Base-by-base conservation (phyloP, 35 echinoderm and acorn worm species). In the Strongylocentrotus purpuratus region DNA sequence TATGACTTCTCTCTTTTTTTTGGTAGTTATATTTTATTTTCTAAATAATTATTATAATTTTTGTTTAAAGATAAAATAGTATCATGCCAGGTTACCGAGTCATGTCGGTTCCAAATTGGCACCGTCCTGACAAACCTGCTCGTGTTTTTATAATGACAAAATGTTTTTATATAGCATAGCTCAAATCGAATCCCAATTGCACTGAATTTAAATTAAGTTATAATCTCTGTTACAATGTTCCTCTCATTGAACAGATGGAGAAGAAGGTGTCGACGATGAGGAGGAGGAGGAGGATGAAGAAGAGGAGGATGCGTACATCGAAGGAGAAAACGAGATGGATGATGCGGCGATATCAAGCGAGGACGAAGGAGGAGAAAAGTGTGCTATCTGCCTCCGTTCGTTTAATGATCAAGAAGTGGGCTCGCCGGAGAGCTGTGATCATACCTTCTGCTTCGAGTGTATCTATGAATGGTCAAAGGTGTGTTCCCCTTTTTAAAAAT, bases 401-500 rank as follows among this genome's bases (percentile, higher is more conserved):
- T 97, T 99, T 85, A 22, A 48, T 13, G 97, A 97, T 18, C 96
- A 99, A 89, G 98, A 99, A 18, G 94, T 99, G 9, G 98, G 98
- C 33, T 94, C 94, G 12, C 98, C 98, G 22, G 98, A 99, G 89
- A 97, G 98, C 95, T 99, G 98, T 95, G 98, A 99, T 92, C 98
- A 99, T 48, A 96, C 90, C 0, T 99, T 99, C 55, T 99, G 98
- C 78, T 94, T 99, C 45, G 98, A 99, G 28, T 99, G 98, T 60
- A 97, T 99, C 87, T 95, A 91, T 91, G 98, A 99, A 97, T 99
- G 98, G 98, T 94, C 96, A 32, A 97, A 97, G 98, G 98, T 99
- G 87, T 31, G 85, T 28, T 78, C 20, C 1, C 5, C n/a, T 13
- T 55, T 55, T 2, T 55, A 10, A 7, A 50, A 12, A 50, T 50